Conservation (phyloP, 2,888 invertebrate genomes). For the Drosophila nigricruria region DNA sequence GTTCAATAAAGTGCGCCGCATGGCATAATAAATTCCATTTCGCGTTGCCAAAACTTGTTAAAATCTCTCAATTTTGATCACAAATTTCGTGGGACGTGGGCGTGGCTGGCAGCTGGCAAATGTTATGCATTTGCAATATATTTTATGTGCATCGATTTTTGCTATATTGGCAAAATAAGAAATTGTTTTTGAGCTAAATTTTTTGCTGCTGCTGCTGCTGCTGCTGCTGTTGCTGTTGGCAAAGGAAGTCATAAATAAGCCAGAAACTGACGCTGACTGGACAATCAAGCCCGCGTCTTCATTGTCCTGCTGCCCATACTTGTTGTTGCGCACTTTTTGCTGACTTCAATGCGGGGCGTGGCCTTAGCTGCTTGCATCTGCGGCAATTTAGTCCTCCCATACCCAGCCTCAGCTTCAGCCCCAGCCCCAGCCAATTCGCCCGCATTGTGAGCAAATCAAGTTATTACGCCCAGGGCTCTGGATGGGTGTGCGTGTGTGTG, state of each 20-base stretch:
- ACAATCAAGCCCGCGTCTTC: constrained; percentile 63
- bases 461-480: constrained; percentile 61
- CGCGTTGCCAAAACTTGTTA: constrained; percentile 9
- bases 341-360: constrained; percentile 59
- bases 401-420: neutral
- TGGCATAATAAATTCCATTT: neutral
- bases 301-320: constrained; percentile 34
- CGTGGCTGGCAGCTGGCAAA: constrained; percentile 43
- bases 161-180: constrained; percentile 74
- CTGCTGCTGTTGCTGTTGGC: constrained; percentile 24
- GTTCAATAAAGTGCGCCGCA: neutral
- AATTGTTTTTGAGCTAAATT: constrained; percentile 47
- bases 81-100: constrained; percentile 37
- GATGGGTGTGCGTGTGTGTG: constrained; percentile 19
- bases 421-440: constrained; percentile 43
- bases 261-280: constrained; percentile 70
- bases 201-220: constrained; percentile 44
- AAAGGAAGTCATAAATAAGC: constrained; percentile 80
- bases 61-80: constrained; percentile 10
- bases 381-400: constrained; percentile 42
- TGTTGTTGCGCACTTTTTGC: constrained; percentile 40
- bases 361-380: constrained; percentile 69
- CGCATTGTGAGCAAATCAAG: constrained; percentile 78
- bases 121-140: constrained; percentile 56
- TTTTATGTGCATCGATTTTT: constrained; percentile 76